A percentile compares a stretch with the other conserved stretches of the same genome.
phyloP scores from a whole-genome alignment of 1,140 invertebrate genomes.

The Tetranychus cinnabarinus region DNA sequence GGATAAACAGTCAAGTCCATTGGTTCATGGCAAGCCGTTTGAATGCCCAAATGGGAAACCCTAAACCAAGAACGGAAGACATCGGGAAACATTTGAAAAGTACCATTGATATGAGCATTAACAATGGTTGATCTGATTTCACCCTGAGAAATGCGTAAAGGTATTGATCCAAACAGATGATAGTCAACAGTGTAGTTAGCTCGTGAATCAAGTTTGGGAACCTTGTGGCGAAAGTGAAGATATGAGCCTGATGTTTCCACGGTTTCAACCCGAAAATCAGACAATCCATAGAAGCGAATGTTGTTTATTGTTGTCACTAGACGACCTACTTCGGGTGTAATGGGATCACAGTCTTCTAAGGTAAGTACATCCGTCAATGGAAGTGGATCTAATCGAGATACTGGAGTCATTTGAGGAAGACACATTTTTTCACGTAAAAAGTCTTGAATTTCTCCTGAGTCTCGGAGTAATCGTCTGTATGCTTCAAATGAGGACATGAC shows the following conservation, averaged over 20 bases:
- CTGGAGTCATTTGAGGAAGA: not conserved
- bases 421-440: not conserved
- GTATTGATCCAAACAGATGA: not conserved
- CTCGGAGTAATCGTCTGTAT: not conserved
- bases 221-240: not conserved
- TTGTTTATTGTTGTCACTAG: not conserved
- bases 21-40: not conserved
- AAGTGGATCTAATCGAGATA: not conserved
- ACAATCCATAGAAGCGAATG: not conserved
- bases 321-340: not conserved
- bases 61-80: not conserved
- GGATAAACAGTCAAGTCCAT: not conserved
- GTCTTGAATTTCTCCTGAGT: not conserved
- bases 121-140: not conserved
- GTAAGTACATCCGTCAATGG: not conserved
- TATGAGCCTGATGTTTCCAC: not conserved
- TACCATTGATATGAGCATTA: not conserved
- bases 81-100: not conserved
- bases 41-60: not conserved
- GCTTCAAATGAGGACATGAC: not conserved
- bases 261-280: not conserved
- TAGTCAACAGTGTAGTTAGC: not conserved
- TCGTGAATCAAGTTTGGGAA: not conserved
- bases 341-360: not conserved
- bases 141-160: not conserved